Percentiles rank a stretch among this genome's conserved stretches.
Evolutionary conservation across 1,140 invertebrate genomes (phyloP).

Genomic region (Lepidurus arcticus): DNA sequence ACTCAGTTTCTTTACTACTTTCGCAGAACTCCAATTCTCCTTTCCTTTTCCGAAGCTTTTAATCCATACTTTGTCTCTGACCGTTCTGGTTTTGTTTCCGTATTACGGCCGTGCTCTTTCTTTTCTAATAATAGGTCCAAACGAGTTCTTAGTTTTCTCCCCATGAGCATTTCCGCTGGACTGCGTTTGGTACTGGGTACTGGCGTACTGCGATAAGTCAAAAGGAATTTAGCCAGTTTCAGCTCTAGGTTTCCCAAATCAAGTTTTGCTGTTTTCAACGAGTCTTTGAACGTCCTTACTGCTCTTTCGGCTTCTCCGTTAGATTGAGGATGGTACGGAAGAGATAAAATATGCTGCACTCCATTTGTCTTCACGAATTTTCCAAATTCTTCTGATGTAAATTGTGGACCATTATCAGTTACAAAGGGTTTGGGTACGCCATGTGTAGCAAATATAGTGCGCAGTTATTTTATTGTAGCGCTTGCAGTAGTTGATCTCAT

Average conservation of each 20-base stretch:
- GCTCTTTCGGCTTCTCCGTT: slow-evolving; percentile 46
- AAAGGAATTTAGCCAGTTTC: neutral
- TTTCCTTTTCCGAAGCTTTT: too few relatives aligned
- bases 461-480: slow-evolving; percentile 39
- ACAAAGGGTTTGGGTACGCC: too few relatives aligned
- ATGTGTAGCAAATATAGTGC: slow-evolving; percentile 43
- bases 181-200: neutral
- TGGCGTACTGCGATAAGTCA: neutral
- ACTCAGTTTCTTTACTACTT: too few relatives aligned
- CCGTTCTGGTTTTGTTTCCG: too few relatives aligned
- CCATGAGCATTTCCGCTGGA: too few relatives aligned
- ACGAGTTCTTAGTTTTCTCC: too few relatives aligned
- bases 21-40: too few relatives aligned
- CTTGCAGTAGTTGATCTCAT: slow-evolving; percentile 35
- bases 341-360: slow-evolving; percentile 35
- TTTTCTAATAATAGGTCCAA: too few relatives aligned
- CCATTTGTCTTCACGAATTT: slow-evolving; percentile 44
- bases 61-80: too few relatives aligned
- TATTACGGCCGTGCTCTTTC: too few relatives aligned
- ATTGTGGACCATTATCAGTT: slow-evolving; percentile 47
- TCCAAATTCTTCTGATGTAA: slow-evolving; percentile 44
- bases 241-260: too few relatives aligned
- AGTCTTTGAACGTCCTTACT: neutral
- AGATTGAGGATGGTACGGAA: slow-evolving; percentile 44
- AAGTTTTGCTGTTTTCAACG: too few relatives aligned